A percentile compares a stretch with the other conserved stretches of the same genome.
Conservation (phyloP, 1,140 invertebrate species). For the Palaemon carinicauda region DNA sequence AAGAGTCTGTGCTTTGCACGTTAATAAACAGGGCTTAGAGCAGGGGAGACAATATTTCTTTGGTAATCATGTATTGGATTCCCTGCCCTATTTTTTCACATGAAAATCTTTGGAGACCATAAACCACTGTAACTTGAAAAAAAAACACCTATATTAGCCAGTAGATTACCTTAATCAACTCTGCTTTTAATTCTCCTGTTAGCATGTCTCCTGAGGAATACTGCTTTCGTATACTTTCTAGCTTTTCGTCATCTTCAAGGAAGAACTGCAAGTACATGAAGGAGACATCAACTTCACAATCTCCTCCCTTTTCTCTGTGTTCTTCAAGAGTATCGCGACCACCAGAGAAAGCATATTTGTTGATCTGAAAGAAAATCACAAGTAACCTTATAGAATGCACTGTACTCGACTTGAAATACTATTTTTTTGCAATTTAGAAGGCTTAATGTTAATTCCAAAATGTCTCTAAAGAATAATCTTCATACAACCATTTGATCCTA, state of each 20-base stretch:
- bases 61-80: too few relatives aligned
- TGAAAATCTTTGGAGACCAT: too few relatives aligned
- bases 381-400: background rate
- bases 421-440: too few relatives aligned
- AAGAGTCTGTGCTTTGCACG: too few relatives aligned
- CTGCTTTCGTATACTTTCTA: slow-evolving; percentile 83
- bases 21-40: too few relatives aligned
- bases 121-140: too few relatives aligned
- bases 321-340: slow-evolving; percentile 93
- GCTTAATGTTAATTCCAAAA: background rate
- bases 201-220: slow-evolving; percentile 91
- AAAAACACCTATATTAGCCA: background rate
- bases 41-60: too few relatives aligned
- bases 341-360: slow-evolving; percentile 99
- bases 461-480: too few relatives aligned
- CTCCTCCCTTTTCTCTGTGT: slow-evolving; percentile 88
- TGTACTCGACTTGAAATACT: too few relatives aligned
- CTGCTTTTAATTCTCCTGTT: slow-evolving; percentile 94
- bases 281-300: slow-evolving; percentile 95
- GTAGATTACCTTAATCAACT: slow-evolving; percentile 76
- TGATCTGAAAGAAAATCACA: slow-evolving; percentile 67
- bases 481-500: background rate
- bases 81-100: too few relatives aligned
- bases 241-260: slow-evolving; percentile 89
- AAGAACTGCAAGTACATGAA: slow-evolving; percentile 97